phyloP scores from a whole-genome alignment of 1,140 invertebrate genomes.

The Dreissena rostriformis region DNA sequence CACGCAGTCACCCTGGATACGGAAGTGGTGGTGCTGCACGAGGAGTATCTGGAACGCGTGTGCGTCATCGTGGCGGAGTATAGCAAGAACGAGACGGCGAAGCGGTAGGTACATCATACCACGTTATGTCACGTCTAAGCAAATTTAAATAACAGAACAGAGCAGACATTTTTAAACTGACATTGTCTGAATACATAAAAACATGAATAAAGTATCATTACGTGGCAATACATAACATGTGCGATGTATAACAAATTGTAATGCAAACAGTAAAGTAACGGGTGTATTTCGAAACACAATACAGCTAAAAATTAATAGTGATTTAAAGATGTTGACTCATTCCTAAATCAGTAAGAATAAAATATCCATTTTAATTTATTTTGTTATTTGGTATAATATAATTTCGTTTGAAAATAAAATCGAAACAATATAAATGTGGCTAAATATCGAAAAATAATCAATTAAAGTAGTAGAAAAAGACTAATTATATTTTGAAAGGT shows the following conservation, averaged over 20 bases:
- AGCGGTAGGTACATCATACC: not conserved
- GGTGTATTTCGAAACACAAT: too few species aligned
- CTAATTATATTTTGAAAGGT: too few species aligned
- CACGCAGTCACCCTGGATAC: not conserved
- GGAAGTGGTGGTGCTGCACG: constrained; percentile 51
- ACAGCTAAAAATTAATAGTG: too few species aligned
- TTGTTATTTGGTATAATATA: too few species aligned
- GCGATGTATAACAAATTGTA: not conserved
- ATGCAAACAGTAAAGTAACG: too few species aligned
- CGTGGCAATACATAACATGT: not conserved
- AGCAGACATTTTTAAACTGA: not conserved
- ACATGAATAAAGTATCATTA: not conserved
- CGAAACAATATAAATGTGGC: too few species aligned
- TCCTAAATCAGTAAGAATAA: too few species aligned
- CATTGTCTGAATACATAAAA: not conserved
- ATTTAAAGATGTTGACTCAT: too few species aligned
- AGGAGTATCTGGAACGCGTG: constrained; percentile 13
- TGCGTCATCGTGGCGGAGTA: constrained; percentile 40
- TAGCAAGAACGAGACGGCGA: constrained; percentile 5
- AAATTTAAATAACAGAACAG: not conserved
- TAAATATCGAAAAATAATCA: too few species aligned
- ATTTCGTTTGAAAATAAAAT: too few species aligned
- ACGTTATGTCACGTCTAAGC: not conserved
- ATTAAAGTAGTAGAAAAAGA: too few species aligned
- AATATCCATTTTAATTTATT: too few species aligned